Evolutionary conservation across 1,140 invertebrate species (phyloP).

Genomic region (Sitophilus oryzae): DNA sequence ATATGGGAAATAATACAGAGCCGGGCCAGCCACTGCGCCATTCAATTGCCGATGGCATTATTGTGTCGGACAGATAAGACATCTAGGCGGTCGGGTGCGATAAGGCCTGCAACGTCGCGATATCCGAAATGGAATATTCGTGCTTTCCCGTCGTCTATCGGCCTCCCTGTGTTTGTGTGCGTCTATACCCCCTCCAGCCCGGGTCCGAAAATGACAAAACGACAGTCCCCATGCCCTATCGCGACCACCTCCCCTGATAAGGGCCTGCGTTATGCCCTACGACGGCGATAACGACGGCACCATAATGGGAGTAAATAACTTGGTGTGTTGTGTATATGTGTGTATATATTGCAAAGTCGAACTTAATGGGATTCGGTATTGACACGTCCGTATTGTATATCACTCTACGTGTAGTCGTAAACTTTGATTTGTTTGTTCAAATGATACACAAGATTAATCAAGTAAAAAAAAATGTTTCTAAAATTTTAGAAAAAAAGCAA

Average conservation of each 20-base stretch:
- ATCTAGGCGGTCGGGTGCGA: not conserved
- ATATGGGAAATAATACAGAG: too few species aligned
- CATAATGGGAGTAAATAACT: slow-evolving; percentile 7
- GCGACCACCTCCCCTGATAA: not conserved
- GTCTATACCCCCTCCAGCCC: not conserved
- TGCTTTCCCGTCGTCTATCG: slow-evolving; percentile 1
- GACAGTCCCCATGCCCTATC: slow-evolving; percentile 4
- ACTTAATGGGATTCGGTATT: not conserved
- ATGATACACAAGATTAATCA: too few species aligned
- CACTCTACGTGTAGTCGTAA: too few species aligned
- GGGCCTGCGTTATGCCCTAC: too few species aligned
- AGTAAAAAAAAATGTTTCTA: too few species aligned
- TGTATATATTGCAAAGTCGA: not conserved
- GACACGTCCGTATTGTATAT: too few species aligned
- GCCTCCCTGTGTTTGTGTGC: not conserved
- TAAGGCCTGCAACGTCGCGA: not conserved
- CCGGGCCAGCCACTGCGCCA: too few species aligned
- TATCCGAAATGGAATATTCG: slow-evolving; percentile 10
- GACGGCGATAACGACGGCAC: not conserved
- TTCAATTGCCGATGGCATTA: slow-evolving; percentile 3
- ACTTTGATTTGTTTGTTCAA: too few species aligned
- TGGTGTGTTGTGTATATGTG: not conserved
- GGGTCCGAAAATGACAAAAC: slow-evolving; percentile 6
- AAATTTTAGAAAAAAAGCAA: too few species aligned
- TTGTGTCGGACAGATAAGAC: slow-evolving; percentile 2